A percentile compares a stretch with the other conserved stretches of the same genome.
These are phyloP conservation scores for Nesogale talazaci DNA, from an alignment of 2,113 vertebrate genomes.

Conservation along the genomic window DNA sequence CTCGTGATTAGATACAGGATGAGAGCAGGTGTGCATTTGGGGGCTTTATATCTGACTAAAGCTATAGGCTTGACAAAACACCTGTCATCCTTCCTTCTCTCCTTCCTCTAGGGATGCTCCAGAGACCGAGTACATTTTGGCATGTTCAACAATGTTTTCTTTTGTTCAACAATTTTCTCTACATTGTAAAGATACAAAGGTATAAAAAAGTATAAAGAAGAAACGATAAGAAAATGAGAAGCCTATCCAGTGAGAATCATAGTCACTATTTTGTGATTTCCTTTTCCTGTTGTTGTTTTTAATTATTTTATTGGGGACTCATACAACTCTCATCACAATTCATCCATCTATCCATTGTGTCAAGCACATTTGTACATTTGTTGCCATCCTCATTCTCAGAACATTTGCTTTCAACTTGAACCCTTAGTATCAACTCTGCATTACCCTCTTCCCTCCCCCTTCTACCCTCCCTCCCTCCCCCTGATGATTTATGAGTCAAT, in stretches of 20 bases:
- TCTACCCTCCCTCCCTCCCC: no score
- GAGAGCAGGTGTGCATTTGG: slow-evolving; percentile 52
- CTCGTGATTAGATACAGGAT: background rate
- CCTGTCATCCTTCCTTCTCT: background rate
- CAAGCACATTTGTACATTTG: no score
- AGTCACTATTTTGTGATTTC: background rate
- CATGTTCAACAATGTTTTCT: background rate
- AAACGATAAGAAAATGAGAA: background rate
- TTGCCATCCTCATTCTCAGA: no score
- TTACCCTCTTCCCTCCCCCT: no score
- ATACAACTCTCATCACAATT: no score
- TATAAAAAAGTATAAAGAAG: background rate
- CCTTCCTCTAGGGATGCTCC: slow-evolving; percentile 16
- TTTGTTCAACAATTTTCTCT: background rate
- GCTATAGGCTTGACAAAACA: slow-evolving; percentile 27
- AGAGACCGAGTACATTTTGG: background rate
- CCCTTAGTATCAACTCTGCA: no score
- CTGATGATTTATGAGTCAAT: no score
- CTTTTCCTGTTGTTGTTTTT: no score
- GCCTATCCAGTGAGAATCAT: background rate
- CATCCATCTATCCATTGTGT: no score
- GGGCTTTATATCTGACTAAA: slow-evolving; percentile 28
- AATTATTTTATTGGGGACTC: no score
- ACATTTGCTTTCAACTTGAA: no score
- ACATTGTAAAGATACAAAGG: background rate